Base-by-base conservation (phyloP, 2,113 vertebrate species). In the Lophura nycthemera region DNA sequence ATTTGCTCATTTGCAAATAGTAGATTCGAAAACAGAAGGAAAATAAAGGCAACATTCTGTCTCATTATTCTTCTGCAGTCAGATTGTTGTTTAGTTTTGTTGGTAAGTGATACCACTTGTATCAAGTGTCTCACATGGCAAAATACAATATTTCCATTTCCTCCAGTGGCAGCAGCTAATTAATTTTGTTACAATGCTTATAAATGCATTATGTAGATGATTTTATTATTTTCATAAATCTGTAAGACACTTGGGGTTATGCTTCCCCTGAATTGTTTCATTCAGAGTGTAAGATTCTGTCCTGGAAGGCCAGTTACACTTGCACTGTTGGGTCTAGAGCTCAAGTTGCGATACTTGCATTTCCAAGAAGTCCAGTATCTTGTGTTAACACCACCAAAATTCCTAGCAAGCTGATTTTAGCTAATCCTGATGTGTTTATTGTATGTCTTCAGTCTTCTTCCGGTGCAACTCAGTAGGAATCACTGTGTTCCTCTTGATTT, bases 291-390 rank as follows among this genome's bases (percentile, higher is more conserved):
- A 47, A 75, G 88, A 88, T 61, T 17, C n/a, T 29, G 1, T 45
- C 24, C 24, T 13, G 25, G 16, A 63, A 59, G 30, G n/a, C 3
- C 40, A 17, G 3, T 40, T 85, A 54, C 65, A 30, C 36, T 6
- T 1, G 2, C 0, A 36, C 52, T 71, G 45, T 22, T 3, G 3
- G 3, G 12, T 48, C 8, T 8, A 25, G 8, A 10, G 27, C 29
- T 88, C 15, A 63, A 1, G 5, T 5, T 88, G 16, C 48, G 50
- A 6, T 15, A 3, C 13, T 45, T 45, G 13, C 27, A 60, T 42
- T 81, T 88, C 72, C 36, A 9, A 65, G 45, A 19, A 10, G 6
- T n/a, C n/a, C 30, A 15, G 3, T 38, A 10, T 47, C 32, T 80
- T 85, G 34, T 50, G 18, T 40, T 74, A 71, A 43, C 25, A 59